These are phyloP conservation scores for Polyommatus icarus DNA, from an alignment of 2,888 invertebrate species.

Conservation along the genomic window DNA sequence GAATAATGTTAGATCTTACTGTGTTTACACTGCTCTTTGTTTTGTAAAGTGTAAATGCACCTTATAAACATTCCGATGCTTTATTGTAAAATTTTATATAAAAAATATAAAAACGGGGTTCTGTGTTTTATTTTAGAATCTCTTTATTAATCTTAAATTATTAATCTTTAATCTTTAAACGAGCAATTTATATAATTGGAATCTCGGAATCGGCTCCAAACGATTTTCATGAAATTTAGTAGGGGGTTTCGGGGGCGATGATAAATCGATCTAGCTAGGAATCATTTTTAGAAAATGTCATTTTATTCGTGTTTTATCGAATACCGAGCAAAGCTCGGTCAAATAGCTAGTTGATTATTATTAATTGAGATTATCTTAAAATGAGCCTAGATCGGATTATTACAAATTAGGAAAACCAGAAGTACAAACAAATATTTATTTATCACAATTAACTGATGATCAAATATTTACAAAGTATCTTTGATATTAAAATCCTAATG, in stretches of 20 bases:
- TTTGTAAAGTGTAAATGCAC: slow-evolving; percentile 13
- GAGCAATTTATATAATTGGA: too few relatives aligned
- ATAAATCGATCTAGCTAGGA: too few relatives aligned
- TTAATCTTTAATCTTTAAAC: too few relatives aligned
- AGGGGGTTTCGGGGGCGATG: too few relatives aligned
- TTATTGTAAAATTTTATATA: slow-evolving; percentile 21
- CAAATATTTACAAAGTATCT: background rate
- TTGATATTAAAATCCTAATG: background rate
- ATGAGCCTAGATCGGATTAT: background rate
- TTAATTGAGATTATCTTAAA: background rate
- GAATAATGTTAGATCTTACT: slow-evolving; percentile 29
- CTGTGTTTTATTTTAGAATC: slow-evolving; percentile 3
- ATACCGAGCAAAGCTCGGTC: too few relatives aligned
- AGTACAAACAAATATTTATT: background rate
- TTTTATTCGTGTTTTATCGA: background rate
- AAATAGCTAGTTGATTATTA: background rate
- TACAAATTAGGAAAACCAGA: background rate
- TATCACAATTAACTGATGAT: slow-evolving; percentile 1
- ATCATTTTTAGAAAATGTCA: too few relatives aligned
- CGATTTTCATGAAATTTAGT: background rate
- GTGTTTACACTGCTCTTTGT: background rate
- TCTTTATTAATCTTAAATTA: too few relatives aligned
- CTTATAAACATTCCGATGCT: slow-evolving; percentile 31
- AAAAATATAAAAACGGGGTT: slow-evolving; percentile 24
- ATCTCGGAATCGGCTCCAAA: too few relatives aligned